Evolutionary conservation across 2,888 invertebrate genomes (phyloP), one percentile per base, ranked within the genome.

Genomic region (Lasioglossum oenotherae): DNA sequence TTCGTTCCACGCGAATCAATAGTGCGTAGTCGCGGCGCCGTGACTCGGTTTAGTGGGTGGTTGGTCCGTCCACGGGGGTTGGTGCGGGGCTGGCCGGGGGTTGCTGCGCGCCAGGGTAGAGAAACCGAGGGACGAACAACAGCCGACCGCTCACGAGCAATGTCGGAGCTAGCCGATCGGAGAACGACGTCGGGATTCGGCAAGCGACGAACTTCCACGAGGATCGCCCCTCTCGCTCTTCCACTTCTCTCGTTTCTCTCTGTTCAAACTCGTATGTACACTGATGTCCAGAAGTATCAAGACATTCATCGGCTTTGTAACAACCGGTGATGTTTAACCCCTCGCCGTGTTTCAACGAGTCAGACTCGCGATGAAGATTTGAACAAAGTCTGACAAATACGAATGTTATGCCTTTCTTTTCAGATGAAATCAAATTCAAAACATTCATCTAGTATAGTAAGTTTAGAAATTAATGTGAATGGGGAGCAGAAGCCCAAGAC

Each of bases 21-120:
- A 94, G 94, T 94, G 94, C 94, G 94, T 94, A 94, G 94, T 93
- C 92, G 92, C 91, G 89, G 90, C 92, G 89, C 90, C 92, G 92
- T 90, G 91, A 89, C 91, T 90, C 89, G 90, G 81, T 84, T 88
- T 78, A 81, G 88, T 76, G 87, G 87, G 87, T 89, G 88, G 89
- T 87, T 84, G 77, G 83, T 78, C 44, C 72, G 84, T 64, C 60
- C 80, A 86, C 90, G 85, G 71, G 86, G 78, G 69, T 19, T 69
- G 38, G 67, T n/a, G 71, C 71, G 67, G n/a, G 14, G 74, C 57
- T 74, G 35, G 16, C n/a, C 74, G 23, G 88, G 85, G 87, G 90
- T 86, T 85, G 88, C 85, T 84, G 87, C 85, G 77, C 44, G 85
- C 80, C 23, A 53, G 53, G 53, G 53, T 53, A 10, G 81, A 77